phyloP scores from a whole-genome alignment of 2,888 invertebrate species.

The Rhingia rostrata region DNA sequence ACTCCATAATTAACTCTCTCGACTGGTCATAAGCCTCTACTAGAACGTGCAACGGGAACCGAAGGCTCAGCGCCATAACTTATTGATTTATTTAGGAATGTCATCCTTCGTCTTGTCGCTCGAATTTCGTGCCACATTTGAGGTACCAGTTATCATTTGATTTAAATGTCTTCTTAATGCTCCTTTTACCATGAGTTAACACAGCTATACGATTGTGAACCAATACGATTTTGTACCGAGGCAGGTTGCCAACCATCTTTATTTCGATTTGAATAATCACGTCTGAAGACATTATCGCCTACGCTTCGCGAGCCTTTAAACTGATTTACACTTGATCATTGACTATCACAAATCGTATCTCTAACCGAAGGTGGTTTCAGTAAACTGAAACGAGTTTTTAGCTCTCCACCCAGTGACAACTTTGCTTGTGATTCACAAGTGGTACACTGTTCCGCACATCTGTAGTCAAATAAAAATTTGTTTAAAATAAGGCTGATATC shows the following conservation, averaged over 20 bases:
- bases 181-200: constrained; percentile 23
- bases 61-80: constrained; percentile 1
- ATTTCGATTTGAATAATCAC: constrained; percentile 59
- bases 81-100: not conserved
- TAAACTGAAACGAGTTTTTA: constrained; percentile 19
- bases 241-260: constrained; percentile 51
- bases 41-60: constrained; percentile 17
- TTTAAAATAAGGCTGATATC: constrained; percentile 6
- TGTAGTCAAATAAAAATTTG: constrained; percentile 12
- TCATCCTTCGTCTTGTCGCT: not conserved
- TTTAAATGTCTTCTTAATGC: constrained; percentile 55
- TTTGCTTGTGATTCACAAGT: constrained; percentile 28
- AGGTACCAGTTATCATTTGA: constrained; percentile 33
- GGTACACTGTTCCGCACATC: constrained; percentile 18
- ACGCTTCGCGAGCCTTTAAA: constrained; percentile 24
- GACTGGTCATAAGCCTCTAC: constrained; percentile 9
- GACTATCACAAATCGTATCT: constrained; percentile 7
- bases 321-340: constrained; percentile 14
- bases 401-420: constrained; percentile 14
- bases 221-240: constrained; percentile 41
- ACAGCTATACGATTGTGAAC: constrained; percentile 48
- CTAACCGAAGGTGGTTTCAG: constrained; percentile 14
- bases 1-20: constrained; percentile 7
- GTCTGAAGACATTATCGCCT: constrained; percentile 51
- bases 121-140: not conserved